Conservation (phyloP, 2,113 vertebrate species). For the Ciconia maguari region DNA sequence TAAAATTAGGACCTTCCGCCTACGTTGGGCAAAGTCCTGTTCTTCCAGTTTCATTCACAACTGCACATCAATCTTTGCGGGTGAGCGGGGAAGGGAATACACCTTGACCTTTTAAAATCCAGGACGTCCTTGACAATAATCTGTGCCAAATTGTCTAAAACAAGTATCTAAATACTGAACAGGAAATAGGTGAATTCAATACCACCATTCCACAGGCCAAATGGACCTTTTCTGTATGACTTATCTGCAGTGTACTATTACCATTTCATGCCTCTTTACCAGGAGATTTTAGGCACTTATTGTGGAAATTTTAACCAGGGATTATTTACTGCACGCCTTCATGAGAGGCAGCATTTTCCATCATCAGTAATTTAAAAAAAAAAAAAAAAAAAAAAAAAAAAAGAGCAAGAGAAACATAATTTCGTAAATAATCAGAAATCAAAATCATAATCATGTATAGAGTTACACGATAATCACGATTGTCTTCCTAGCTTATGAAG, state of each 20-base stretch:
- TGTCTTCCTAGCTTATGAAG: background rate
- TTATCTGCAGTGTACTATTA: background rate
- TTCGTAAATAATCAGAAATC: background rate
- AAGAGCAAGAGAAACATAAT: background rate
- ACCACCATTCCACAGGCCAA: background rate
- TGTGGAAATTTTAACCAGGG: background rate
- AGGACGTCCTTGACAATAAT: background rate
- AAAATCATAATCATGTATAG: background rate
- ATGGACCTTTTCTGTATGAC: background rate
- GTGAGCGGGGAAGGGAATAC: background rate
- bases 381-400: background rate
- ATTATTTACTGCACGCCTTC: background rate
- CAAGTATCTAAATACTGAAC: background rate
- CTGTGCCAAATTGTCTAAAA: background rate
- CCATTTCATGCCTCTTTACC: background rate
- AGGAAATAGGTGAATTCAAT: background rate
- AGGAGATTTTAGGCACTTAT: background rate
- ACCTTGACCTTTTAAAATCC: background rate
- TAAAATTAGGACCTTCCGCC: background rate
- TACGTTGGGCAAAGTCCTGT: background rate
- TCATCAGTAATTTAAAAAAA: background rate
- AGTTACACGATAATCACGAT: background rate
- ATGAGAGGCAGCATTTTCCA: background rate
- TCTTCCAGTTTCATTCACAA: background rate
- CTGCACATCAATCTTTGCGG: rapidly evolving